Evolutionary conservation across 2,113 vertebrate species (phyloP).

Genomic region (human (Homo sapiens)): DNA sequence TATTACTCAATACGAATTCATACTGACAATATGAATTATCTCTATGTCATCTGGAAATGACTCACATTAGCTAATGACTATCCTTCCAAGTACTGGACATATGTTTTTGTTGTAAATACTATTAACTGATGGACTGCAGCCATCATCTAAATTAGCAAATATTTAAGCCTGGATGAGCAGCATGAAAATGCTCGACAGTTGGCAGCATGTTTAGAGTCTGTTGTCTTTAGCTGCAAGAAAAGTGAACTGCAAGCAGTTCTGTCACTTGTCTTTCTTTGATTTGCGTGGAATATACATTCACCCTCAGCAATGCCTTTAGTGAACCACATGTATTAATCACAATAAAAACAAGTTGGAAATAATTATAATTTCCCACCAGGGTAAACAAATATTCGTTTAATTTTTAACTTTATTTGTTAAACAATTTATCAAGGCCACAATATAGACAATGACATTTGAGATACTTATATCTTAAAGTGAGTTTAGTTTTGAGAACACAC

Average conservation of each 20-base stretch:
- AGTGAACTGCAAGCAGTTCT: neutral
- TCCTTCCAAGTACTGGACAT: slow-evolving; percentile 61
- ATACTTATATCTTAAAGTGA: neutral
- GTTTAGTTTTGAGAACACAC: neutral
- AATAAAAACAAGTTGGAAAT: neutral
- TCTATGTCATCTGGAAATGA: slow-evolving; percentile 68
- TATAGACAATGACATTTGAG: neutral
- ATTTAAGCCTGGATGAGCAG: slow-evolving; percentile 64
- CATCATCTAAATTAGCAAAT: slow-evolving; percentile 75
- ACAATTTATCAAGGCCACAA: neutral
- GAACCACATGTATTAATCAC: neutral
- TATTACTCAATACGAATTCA: slow-evolving; percentile 54
- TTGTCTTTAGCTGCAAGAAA: slow-evolving; percentile 36
- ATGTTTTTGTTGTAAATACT: slow-evolving; percentile 66
- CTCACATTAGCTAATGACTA: slow-evolving; percentile 73
- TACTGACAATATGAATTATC: slow-evolving; percentile 34
- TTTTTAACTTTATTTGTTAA: slow-evolving; percentile 27
- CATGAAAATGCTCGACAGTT: slow-evolving; percentile 27
- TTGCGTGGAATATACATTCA: neutral
- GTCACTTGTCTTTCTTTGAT: slow-evolving; percentile 1
- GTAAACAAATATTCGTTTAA: slow-evolving; percentile 19
- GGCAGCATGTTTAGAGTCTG: neutral
- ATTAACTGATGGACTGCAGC: slow-evolving; percentile 68
- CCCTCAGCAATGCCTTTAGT: neutral
- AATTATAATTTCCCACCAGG: slow-evolving; percentile 3